Percentiles rank a stretch among this genome's conserved stretches.
These are phyloP conservation scores for Cryptoprocta ferox DNA, from an alignment of 2,797 vertebrate genomes.

Conservation along the genomic window DNA sequence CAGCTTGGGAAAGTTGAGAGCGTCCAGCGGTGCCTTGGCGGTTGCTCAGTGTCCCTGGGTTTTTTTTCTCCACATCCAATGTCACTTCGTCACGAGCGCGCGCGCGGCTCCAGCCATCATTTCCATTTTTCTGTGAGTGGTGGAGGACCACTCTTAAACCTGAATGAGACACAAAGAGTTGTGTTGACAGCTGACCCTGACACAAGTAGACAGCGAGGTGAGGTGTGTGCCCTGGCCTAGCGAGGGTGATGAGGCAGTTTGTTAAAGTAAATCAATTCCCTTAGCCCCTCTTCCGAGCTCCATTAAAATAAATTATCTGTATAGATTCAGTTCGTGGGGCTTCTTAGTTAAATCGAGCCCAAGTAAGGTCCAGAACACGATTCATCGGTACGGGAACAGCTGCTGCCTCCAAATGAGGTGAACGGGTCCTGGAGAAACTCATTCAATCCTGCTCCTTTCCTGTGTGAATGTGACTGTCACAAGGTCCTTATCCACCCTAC, in stretches of 20 bases:
- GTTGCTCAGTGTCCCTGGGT: background rate
- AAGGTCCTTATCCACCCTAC: background rate
- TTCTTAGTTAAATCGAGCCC: background rate
- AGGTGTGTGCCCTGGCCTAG: background rate
- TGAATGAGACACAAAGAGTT: slow-evolving; percentile 61
- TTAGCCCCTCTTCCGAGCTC: background rate
- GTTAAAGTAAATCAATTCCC: background rate
- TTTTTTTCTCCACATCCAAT: background rate
- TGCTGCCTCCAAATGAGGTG: background rate
- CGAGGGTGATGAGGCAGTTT: background rate
- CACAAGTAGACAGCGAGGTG: background rate
- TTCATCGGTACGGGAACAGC: background rate
- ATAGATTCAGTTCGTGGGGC: background rate
- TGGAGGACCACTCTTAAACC: background rate
- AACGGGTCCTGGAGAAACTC: background rate
- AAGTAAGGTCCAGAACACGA: background rate
- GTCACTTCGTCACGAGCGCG: slow-evolving; percentile 52
- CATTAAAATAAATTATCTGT: background rate
- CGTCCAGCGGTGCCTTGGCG: background rate
- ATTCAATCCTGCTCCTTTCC: background rate
- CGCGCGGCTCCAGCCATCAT: background rate
- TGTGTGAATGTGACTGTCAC: background rate
- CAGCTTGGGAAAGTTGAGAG: background rate
- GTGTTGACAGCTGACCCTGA: slow-evolving; percentile 77
- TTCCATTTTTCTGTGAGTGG: background rate